Evolutionary conservation across 2,797 vertebrate genomes (phyloP), one percentile per base, ranked within the genome.

Genomic region (Tachyglossus aculeatus): DNA sequence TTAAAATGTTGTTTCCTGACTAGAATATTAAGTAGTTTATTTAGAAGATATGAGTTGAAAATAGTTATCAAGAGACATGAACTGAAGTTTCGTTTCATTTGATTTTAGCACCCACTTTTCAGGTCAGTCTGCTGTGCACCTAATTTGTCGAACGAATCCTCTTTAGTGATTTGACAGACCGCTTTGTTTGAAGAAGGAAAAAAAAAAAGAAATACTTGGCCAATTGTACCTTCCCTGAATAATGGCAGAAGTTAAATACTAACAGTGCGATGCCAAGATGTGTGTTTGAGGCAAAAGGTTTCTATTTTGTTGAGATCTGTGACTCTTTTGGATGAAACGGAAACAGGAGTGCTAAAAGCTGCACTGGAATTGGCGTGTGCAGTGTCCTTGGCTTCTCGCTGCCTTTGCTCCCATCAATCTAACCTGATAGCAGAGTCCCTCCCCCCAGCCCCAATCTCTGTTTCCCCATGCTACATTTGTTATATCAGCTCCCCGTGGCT

Each of bases 221-320:
- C 88, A 91, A 92, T 88, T 91, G 86, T 90, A 86, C 84, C 88
- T 87, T 91, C 92, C 84, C 90, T 94, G 88, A 88, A 94, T 93
- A 91, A 87, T 91, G 93, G 91, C 86, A 64, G 91, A 90, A 93
- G 90, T 90, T 89, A 90, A 90, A 91, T 86, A 92, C 88, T 93
- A 95, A 94, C 93, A 94, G 93, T 94, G 91, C 93, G 87, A 94
- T 94, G 94, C 93, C 93, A 91, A 92, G 89, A 92, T 92, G 88
- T 86, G 86, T 87, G 80, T 88, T 59, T 89, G 90, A 93, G 92
- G 92, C 92, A 93, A 92, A 91, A 88, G 83, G 91, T 90, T 92
- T 87, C 56, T 68, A 89, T 86, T 88, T 71, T 90, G 69, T 90
- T 5, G 44, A 88, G 88, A 89, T 87, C 88, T 81, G 78, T 71